Evolutionary conservation across 2,113 vertebrate genomes (phyloP).

Genomic region (Dicaeum eximium): DNA sequence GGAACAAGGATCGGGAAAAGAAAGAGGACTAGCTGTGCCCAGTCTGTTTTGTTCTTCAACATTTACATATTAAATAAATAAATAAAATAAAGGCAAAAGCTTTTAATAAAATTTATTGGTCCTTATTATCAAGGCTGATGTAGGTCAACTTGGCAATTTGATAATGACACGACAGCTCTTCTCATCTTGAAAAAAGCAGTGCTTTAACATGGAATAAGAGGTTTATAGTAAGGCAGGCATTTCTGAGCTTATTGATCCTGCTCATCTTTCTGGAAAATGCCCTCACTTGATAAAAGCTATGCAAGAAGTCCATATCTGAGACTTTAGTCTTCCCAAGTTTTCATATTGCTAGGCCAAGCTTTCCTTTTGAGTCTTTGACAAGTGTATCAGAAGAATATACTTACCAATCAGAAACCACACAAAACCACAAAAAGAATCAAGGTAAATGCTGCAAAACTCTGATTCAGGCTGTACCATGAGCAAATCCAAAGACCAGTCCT

Average conservation of each 20-base stretch:
- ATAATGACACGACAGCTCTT: neutral
- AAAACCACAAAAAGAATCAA: neutral
- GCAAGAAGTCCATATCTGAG: rapidly evolving
- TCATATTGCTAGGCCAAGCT: neutral
- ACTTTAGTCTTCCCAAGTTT: neutral
- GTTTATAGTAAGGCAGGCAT: neutral
- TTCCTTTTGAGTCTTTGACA: neutral
- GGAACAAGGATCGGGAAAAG: neutral
- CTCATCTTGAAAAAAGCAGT: neutral
- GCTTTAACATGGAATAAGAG: neutral
- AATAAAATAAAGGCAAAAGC: neutral
- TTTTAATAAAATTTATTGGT: neutral
- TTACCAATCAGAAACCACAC: neutral
- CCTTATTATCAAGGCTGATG: neutral
- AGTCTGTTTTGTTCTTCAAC: neutral
- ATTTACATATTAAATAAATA: neutral
- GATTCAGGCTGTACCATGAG: rapidly evolving
- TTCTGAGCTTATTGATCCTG: neutral
- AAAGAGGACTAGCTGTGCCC: neutral
- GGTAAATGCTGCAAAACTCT: neutral
- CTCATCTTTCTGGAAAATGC: neutral
- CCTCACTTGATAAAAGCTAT: neutral
- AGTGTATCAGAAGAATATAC: neutral
- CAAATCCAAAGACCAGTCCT: neutral
- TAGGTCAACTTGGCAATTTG: neutral